Evolutionary conservation across 2,113 vertebrate genomes (phyloP).

Genomic region (Cyphomyrus discorhynchus): DNA sequence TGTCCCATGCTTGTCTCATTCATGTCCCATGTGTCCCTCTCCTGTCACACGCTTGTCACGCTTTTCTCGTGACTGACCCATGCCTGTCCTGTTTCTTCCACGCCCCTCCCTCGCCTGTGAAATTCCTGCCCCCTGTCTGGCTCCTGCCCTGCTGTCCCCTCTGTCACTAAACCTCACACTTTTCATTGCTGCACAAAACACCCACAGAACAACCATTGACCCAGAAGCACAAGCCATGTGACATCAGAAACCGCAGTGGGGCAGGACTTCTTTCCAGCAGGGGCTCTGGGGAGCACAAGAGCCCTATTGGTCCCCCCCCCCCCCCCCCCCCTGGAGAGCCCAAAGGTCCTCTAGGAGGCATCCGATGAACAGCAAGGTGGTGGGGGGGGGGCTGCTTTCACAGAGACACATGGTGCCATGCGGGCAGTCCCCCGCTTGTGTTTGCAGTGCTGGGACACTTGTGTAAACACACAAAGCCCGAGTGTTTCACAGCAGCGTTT

Average conservation of each 20-base stretch:
- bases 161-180: not conserved
- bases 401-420: not conserved
- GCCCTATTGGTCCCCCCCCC: too few relatives aligned
- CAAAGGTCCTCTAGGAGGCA: not conserved
- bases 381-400: not conserved
- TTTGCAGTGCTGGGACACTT: not conserved
- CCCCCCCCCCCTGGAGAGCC: not conserved
- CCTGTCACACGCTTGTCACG: not conserved
- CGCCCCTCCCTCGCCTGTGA: not conserved
- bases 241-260: not conserved
- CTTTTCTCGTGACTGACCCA: not conserved
- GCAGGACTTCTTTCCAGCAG: not conserved
- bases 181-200: not conserved
- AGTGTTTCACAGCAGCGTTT: not conserved
- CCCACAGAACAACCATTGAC: not conserved
- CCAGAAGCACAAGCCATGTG: not conserved
- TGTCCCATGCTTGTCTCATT: not conserved
- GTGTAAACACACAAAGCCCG: slow-evolving; percentile 1
- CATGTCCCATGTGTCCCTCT: not conserved
- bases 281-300: not conserved
- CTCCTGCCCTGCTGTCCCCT: not conserved
- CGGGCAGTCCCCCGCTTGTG: not conserved
- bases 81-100: not conserved
- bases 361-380: not conserved
- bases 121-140: not conserved